A percentile compares a stretch with the other conserved stretches of the same genome.
These are phyloP conservation scores for Morphnarchus princeps DNA, from an alignment of 2,113 vertebrate species.

Conservation along the genomic window DNA sequence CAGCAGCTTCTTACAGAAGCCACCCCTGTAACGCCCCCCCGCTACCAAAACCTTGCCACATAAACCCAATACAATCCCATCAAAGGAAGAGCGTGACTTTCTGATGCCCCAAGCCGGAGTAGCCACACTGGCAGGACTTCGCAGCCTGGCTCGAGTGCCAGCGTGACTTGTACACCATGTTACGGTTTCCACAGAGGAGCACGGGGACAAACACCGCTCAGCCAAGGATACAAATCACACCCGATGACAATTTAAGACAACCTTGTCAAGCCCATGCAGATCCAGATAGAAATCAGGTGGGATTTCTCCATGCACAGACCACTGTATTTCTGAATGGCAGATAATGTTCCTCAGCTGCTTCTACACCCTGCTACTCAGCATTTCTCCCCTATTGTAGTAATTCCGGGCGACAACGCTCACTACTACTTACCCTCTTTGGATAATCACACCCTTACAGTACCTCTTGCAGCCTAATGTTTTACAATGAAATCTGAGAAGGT, in stretches of 20 bases:
- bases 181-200: background rate
- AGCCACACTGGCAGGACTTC: background rate
- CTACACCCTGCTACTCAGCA: background rate
- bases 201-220: accelerated
- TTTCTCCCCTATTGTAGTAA: background rate
- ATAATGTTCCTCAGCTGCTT: background rate
- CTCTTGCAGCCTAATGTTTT: constrained; percentile 51
- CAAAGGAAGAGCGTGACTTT: background rate
- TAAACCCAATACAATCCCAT: background rate
- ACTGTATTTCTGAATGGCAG: background rate
- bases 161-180: accelerated
- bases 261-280: background rate
- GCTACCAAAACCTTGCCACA: no score
- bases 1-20: no score
- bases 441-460: constrained; percentile 61
- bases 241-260: background rate
- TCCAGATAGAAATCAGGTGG: background rate
- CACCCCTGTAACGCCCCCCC: no score
- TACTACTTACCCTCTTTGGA: constrained; percentile 28
- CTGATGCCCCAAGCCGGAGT: accelerated
- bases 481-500: constrained; percentile 53
- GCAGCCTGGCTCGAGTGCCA: accelerated
- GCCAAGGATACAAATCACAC: accelerated
- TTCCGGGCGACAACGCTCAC: background rate
- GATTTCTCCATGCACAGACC: background rate